Base-by-base conservation (phyloP, 2,797 vertebrate species). In the Ctenopoma kingsleyae region DNA sequence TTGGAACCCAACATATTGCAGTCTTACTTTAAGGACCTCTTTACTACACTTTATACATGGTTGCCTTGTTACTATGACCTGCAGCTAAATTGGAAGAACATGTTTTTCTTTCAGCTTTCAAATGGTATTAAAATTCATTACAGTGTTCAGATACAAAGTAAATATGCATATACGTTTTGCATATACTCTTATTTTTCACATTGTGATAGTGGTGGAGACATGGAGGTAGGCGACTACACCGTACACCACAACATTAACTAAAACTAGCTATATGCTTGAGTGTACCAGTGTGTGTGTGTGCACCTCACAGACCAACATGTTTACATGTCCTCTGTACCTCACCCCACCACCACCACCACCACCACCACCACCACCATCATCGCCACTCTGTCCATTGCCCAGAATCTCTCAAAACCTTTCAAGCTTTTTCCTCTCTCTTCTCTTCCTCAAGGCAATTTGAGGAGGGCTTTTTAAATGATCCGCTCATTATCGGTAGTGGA, bases 381-480 rank as follows among this genome's bases (percentile, higher is more conserved):
- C 75, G 58, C 47, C 60, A 54, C 80, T 81, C 74, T 15, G 30
- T 82, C 82, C 74, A 71, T 77, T 30, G 46, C 71, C 80, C 48
- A 48, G 73, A 89, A 83, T 89, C 81, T 82, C 86, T 85, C 67
- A 86, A 87, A 92, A 88, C 81, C 88, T 91, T 92, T 92, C 87
- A 90, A 89, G 82, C 81, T 76, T 78, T 81, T 82, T 77, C 83
- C 76, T 82, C 83, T 81, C 76, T 85, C 73, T 67, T 80, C 78
- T 85, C 82, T 80, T 86, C 81, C 85, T 82, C 81, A 74, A 86
- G 79, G 81, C 84, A 90, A 90, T 93, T 92, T 87, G 81, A 85
- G 87, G 83, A 86, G 82, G 84, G 89, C 87, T 91, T 89, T 90
- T 93, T 93, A 88, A 90, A 89, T 88, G 80, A 91, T 92, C 89